Evolutionary conservation across 2,113 vertebrate genomes (phyloP), one percentile per base, ranked within the genome.

Genomic region (Melanostigma gelatinosum): DNA sequence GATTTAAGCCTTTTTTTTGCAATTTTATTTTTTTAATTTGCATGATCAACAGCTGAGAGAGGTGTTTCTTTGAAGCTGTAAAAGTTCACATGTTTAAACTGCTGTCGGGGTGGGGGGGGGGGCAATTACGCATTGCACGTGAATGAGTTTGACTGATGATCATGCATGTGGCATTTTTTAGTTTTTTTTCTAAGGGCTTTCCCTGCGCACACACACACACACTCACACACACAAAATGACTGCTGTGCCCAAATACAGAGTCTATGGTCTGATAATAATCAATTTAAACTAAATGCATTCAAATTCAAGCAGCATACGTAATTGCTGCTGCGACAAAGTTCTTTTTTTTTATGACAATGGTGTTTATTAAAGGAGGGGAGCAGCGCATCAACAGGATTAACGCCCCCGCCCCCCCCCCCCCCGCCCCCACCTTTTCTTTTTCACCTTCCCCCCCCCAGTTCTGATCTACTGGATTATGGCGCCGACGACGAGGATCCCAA

Each of bases 401-500:
- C 13, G 16, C 62, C 46, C n/a, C 42, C 46, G n/a, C 15, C 20
- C 16, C 16, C 0, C 12, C 24, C 32, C 4, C 12, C 6, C 16
- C 1, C 32, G 8, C 24, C 9, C n/a, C 22, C 6, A 32, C 6
- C 12, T 57, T 27, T 55, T 55, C 22, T 11, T 54, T n/a, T 54
- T 54, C 24, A 29, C 8, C 20, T 2, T 2, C 29, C 29, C 7
- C 13, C 36, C 7, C 29, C 5, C 38, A 94, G 93, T 40, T 87
- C 76, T 48, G 86, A 93, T 83, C 79, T 81, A 58, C 71, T 89
- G 82, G 87, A 93, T 72, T 90, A 93, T 87, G 89, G 88, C 68
- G 90, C 89, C 77, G 89, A 94, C 32, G 88, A 93, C 2, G 92
- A 91, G 54, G 91, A 94, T 54, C 89, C 82, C 66, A 89, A 92